Evolutionary conservation across 2,888 invertebrate genomes (phyloP), one percentile per base, ranked within the genome.

Genomic region (Saturnia japonica): DNA sequence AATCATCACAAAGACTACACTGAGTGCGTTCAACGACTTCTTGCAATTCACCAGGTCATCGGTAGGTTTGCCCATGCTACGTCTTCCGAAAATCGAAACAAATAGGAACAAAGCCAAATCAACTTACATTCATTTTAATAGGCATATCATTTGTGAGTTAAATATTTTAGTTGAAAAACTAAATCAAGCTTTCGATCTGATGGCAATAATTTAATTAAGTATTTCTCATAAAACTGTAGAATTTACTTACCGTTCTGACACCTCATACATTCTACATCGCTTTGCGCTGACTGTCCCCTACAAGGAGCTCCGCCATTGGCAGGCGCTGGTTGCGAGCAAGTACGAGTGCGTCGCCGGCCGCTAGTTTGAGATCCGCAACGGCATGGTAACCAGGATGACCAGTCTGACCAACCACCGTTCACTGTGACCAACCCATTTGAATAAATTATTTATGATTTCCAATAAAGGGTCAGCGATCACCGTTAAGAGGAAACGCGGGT

Each of bases 361-460:
- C 97, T 96, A 67, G 96, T 95, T 73, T 94, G 89, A 1, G 94
- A 90, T 1, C 96, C 96, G 90, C 99, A 99, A 69, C 96, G 95
- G 87, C 99, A 99, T 67, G 97, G 96, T 43, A 96, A 95, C 98
- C 98, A 99, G 3, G 96, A 93, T 7, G 97, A 96, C 98, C 98
- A 99, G 67, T 96, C 95, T 40, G 98, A 97, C 99, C 99, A 99
- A 72, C 97, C 98, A 22, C 99, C 99, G 88, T 98, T 98, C 67
- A 98, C 99, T 98, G 91, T 64, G 94, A 91, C 43, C 42, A 67
- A 43, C n/a, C 54, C n/a, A 54, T 34, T 4, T 34, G 34, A 7
- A 11, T n/a, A 22, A 22, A 8, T 9, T 54, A 8, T 8, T 22
- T 54, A 54, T 9, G 8, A 54, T 45, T 28, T 47, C 3, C 57